These are phyloP conservation scores for Indicator maculatus DNA, from an alignment of 2,113 vertebrate genomes.

Conservation along the genomic window DNA sequence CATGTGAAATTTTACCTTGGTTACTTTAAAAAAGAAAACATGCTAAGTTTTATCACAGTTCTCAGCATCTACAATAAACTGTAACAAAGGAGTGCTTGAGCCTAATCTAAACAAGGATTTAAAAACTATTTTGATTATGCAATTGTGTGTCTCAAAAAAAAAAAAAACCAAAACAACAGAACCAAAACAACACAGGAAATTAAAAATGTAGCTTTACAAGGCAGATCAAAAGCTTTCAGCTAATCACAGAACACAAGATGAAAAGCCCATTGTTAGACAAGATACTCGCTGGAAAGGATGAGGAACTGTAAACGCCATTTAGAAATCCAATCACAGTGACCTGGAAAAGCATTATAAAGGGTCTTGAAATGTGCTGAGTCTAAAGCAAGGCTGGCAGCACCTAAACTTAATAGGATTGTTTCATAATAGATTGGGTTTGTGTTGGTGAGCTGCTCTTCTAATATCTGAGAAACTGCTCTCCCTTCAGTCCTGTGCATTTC, in stretches of 20 bases:
- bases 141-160: conserved; percentile 6
- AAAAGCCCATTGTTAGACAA: background rate
- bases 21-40: conserved; percentile 1
- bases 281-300: background rate
- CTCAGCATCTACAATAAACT: background rate
- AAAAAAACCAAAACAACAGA: too few species aligned
- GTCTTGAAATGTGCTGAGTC: background rate
- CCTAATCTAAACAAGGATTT: background rate
- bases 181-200: background rate
- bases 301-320: background rate
- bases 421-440: background rate
- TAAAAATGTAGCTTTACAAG: conserved; percentile 17
- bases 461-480: background rate
- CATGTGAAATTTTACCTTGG: background rate
- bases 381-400: background rate
- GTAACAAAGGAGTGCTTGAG: background rate
- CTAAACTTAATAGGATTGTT: background rate
- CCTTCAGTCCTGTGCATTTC: background rate
- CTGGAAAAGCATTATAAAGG: background rate
- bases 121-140: background rate
- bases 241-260: background rate
- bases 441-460: background rate
- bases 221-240: background rate
- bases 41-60: background rate
- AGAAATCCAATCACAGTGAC: conserved; percentile 29